Base-by-base conservation (phyloP, 2,113 vertebrate genomes). In the Miniopterus natalensis region DNA sequence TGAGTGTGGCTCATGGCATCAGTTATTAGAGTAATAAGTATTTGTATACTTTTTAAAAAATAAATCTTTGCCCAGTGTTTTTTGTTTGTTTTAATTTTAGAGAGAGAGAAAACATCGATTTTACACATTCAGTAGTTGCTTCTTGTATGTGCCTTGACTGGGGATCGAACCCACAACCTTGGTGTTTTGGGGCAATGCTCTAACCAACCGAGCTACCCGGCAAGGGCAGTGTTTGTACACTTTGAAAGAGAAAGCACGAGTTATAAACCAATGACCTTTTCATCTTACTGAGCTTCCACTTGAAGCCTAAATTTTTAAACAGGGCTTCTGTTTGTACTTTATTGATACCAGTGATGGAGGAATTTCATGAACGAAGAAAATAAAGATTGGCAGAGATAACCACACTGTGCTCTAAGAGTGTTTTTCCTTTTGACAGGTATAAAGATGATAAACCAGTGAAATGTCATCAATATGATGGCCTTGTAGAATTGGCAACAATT, bases 401-500 rank as follows among this genome's bases (percentile, higher is more conserved):
- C 20, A 68, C 40, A 61, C 7, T 77, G 12, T 74, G 29, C 11
- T 70, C 29, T 77, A 68, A 84, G 17, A 78, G 4, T 75, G 12
- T 95, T 95, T 97, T 59, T 90, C 97, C 57, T 94, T 86, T 85
- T 97, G 31, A 96, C 98, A 99, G 99, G 97, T 99, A 98, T 97
- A 99, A 99, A 92, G 99, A 99, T 98, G 99, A 99, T 80, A 99
- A 99, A 96, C 91, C 74, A 47, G 98, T 99, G 95, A 99, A 98
- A 75, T 98, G 98, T 94, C 99, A 99, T 92, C 98, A 99, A 21
- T 99, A 99, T 61, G 99, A 99, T 49, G 99, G 98, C 31, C 98
- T 99, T 84, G 99, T 99, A 97, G 99, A 99, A 98, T 91, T 99
- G 88, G 99, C 99, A 61, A 99, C 99, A 0, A 99, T 99, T 97